Conservation (phyloP, 2,888 invertebrate species). For the Steinernema carpocapsae region DNA sequence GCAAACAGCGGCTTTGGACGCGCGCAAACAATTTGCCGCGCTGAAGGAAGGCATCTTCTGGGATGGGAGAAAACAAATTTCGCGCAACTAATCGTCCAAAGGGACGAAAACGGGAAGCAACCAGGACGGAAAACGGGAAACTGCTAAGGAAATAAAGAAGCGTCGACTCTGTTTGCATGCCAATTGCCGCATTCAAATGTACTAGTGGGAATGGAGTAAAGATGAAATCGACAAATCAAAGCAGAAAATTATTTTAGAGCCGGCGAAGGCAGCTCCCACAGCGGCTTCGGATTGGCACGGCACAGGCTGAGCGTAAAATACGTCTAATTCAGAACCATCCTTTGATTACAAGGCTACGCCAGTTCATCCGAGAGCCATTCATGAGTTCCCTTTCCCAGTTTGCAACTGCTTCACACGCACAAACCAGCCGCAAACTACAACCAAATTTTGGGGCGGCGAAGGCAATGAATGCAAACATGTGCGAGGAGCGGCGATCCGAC, state of each 20-base stretch:
- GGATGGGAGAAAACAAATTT: conserved; percentile 27
- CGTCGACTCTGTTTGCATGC: background rate
- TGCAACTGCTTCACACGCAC: too few relatives aligned
- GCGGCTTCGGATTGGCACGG: too few relatives aligned
- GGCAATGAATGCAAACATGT: too few relatives aligned
- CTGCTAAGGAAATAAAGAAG: conserved; percentile 2
- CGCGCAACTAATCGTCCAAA: conserved; percentile 31
- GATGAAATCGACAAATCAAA: background rate
- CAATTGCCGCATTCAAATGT: background rate
- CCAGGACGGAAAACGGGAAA: conserved; percentile 15
- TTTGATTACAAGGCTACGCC: too few relatives aligned
- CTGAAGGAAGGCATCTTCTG: conserved; percentile 19
- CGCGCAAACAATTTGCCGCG: conserved; percentile 18
- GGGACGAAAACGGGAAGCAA: conserved; percentile 10
- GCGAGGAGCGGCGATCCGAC: background rate
- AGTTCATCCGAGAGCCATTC: too few relatives aligned
- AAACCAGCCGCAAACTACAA: too few relatives aligned
- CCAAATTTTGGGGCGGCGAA: too few relatives aligned
- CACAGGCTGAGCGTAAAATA: too few relatives aligned
- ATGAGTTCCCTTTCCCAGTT: too few relatives aligned
- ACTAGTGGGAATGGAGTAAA: background rate
- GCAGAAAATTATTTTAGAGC: background rate
- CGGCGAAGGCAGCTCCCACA: background rate
- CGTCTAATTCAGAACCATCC: too few relatives aligned
- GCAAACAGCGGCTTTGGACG: conserved; percentile 16